Evolutionary conservation across 1,140 invertebrate species (phyloP).

Genomic region (Oryctes rhinoceros): DNA sequence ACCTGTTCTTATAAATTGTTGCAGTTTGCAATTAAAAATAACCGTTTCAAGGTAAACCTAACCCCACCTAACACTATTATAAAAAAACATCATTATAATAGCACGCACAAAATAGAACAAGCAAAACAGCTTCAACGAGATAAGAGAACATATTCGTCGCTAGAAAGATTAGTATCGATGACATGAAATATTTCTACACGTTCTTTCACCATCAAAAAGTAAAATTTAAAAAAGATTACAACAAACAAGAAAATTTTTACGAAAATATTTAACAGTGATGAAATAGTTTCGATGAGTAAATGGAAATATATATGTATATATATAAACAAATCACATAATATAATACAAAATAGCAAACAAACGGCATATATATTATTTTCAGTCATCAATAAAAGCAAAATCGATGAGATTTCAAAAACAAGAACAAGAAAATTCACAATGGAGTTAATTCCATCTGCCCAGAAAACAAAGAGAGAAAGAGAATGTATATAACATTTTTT

Average conservation of each 20-base stretch:
- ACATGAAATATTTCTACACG: not conserved
- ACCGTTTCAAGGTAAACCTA: too few species aligned
- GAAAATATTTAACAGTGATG: constrained; percentile 37
- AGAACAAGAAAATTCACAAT: constrained; percentile 9
- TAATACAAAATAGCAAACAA: constrained; percentile 9
- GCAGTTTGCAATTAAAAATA: too few species aligned
- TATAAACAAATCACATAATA: not conserved
- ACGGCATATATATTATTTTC: not conserved
- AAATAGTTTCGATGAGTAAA: not conserved
- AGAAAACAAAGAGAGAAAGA: constrained; percentile 1
- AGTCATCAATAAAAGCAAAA: not conserved
- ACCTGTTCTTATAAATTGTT: too few species aligned
- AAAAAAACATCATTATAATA: too few species aligned
- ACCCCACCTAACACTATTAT: too few species aligned
- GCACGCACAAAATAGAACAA: too few species aligned
- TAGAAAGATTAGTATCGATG: not conserved
- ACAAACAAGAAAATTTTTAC: not conserved
- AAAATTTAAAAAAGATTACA: not conserved
- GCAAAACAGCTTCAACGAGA: too few species aligned
- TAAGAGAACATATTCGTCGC: not conserved
- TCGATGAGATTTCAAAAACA: not conserved
- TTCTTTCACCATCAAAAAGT: not conserved
- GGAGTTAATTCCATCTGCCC: not conserved
- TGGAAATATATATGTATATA: not conserved
- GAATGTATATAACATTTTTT: not conserved